Conservation (phyloP, 2,797 vertebrate genomes). For the Parambassis ranga region DNA sequence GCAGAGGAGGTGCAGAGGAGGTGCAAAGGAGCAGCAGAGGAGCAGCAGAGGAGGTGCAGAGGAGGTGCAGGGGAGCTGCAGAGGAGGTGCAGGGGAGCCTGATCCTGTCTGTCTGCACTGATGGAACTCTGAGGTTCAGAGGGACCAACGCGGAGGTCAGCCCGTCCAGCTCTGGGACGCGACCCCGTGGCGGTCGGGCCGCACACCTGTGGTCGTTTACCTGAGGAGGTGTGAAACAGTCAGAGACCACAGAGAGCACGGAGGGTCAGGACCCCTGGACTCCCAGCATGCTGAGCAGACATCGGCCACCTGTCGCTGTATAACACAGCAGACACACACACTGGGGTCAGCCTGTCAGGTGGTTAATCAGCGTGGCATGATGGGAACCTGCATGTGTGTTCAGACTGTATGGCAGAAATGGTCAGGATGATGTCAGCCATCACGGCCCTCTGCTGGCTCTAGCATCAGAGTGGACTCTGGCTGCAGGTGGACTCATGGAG, state of each 20-base stretch:
- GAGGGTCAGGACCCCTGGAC: slow-evolving; percentile 21
- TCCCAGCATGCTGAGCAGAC: slow-evolving; percentile 42
- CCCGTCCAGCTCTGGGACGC: neutral
- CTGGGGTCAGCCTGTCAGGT: neutral
- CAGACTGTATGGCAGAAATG: accelerated
- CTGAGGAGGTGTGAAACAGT: slow-evolving; percentile 37
- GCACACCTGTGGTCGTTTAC: slow-evolving; percentile 36
- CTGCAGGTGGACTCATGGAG: too few relatives aligned
- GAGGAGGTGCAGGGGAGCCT: too few relatives aligned
- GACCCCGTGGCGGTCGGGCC: slow-evolving; percentile 3
- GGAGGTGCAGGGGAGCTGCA: too few relatives aligned
- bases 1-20: too few relatives aligned
- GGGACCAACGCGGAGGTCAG: neutral
- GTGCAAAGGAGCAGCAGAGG: too few relatives aligned
- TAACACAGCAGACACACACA: slow-evolving; percentile 4
- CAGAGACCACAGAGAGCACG: neutral
- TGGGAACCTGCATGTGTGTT: neutral
- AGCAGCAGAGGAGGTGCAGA: too few relatives aligned
- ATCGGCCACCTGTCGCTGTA: slow-evolving; percentile 47
- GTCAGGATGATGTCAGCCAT: too few relatives aligned
- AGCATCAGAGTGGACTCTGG: too few relatives aligned
- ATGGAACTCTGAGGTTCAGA: too few relatives aligned
- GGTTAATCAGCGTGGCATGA: neutral
- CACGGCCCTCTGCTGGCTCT: too few relatives aligned
- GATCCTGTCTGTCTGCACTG: too few relatives aligned